Conservation (phyloP, 2,797 vertebrate species). For the Cirrhinus molitorella region DNA sequence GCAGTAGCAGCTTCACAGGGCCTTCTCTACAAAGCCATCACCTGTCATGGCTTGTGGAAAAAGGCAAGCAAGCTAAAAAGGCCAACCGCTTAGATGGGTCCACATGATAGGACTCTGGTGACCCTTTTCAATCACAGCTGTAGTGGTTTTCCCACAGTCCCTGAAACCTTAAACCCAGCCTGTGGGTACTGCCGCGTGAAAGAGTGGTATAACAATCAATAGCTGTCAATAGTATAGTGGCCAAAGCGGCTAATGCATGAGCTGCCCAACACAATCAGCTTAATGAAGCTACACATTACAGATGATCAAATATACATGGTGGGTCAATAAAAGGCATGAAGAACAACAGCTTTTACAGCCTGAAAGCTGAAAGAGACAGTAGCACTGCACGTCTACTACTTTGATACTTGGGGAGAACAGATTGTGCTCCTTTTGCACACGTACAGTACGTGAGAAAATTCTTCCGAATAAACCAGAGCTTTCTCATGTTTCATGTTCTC, state of each 20-base stretch:
- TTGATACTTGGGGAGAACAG: not conserved
- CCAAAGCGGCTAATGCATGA: not conserved
- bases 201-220: constrained; percentile 19
- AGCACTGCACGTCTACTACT: too few relatives aligned
- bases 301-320: not conserved
- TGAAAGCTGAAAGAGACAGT: not conserved
- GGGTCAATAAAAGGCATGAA: not conserved
- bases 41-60: not conserved
- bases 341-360: not conserved
- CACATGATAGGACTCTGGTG: not conserved
- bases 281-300: not conserved
- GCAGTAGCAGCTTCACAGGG: constrained; percentile 11
- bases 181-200: not conserved
- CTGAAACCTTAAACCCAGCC: constrained; percentile 5
- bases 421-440: not conserved
- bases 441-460: not conserved
- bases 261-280: not conserved
- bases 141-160: constrained; percentile 20
- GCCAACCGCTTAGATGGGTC: not conserved
- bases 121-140: not conserved
- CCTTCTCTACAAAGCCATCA: not conserved
- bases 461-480: not conserved
- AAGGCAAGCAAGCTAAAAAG: not conserved
- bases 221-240: constrained; percentile 5
- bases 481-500: not conserved